Base-by-base conservation (phyloP, 2,797 vertebrate genomes). In the Cossypha niveicapilla region DNA sequence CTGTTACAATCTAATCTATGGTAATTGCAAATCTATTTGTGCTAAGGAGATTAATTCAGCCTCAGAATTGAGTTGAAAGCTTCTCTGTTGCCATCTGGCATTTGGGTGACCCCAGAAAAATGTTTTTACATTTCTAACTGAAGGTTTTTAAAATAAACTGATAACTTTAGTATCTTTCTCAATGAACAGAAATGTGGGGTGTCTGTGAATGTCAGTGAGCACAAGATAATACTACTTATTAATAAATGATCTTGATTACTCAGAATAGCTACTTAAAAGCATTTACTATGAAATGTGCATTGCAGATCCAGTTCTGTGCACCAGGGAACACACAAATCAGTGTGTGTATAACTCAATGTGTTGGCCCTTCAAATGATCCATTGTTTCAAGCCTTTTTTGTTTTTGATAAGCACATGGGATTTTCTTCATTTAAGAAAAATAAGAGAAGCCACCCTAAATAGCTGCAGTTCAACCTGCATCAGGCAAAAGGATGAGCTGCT, bases 1-100 rank as follows among this genome's bases (percentile, higher is more conserved):
- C 63, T 86, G 22, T 76, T 82, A 47, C 47, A 56, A 28, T 83
- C 42, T 65, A 32, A 50, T 82, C 39, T 58, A 25, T 77, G 32
- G 72, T 85, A 90, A 79, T 67, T 83, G 72, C 63, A 83, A 67
- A 56, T 84, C 66, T 92, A 0, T 94, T 91, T 91, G 70, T 81
- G n/a, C 37, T 74, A 53, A 92, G 66, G 66, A 86, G 90, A 91
- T 89, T 91, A 92, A 71, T 93, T 84, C 87, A 60, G 48, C 41
- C 54, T 86, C 68, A 51, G 73, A 86, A 92, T 7, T 77, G 80
- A 93, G 51, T 58, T 83, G 89, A 88, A 92, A 80, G 70, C 73
- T 83, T 11, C 53, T 83, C 53, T 67, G 35, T 76, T 80, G 39
- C 92, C 84, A 80, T 93, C 86, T 93, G 92, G 68, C 68, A 77